These are phyloP conservation scores for Hemitrygon akajei DNA, from an alignment of 2,797 vertebrate genomes.

Conservation along the genomic window DNA sequence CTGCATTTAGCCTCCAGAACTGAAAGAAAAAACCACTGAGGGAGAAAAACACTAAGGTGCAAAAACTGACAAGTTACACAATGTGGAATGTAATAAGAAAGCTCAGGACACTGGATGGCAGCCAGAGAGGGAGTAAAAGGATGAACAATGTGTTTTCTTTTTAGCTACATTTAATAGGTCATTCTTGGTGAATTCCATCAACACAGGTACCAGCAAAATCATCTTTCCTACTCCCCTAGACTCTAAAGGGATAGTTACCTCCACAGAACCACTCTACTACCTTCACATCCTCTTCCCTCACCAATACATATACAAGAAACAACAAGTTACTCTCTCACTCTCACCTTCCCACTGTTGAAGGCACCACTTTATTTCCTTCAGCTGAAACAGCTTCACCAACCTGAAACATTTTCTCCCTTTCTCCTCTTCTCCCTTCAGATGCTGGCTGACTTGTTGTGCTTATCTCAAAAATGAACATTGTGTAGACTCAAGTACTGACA, in stretches of 20 bases:
- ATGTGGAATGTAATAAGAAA: not conserved
- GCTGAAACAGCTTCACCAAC: not conserved
- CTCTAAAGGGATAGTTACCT: not conserved
- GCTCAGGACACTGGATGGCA: no score
- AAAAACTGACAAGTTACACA: not conserved
- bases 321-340: not conserved
- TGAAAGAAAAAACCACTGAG: no score
- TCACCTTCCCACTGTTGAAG: not conserved
- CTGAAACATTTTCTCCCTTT: not conserved
- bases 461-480: not conserved
- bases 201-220: not conserved
- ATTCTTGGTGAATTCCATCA: not conserved
- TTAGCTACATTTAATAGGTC: not conserved
- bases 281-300: no score
- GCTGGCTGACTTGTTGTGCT: not conserved
- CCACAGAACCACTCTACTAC: not conserved
- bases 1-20: not conserved
- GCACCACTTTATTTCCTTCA: not conserved
- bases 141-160: not conserved
- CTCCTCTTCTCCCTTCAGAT: not conserved
- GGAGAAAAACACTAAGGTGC: no score
- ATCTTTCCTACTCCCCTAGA: not conserved
- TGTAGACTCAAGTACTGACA: constrained; percentile 26
- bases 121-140: not conserved
- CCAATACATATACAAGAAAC: not conserved